Percentiles rank a stretch among this genome's conserved stretches.
These are phyloP conservation scores for Eulemur macaco DNA, from an alignment of 2,113 vertebrate species.

Conservation along the genomic window DNA sequence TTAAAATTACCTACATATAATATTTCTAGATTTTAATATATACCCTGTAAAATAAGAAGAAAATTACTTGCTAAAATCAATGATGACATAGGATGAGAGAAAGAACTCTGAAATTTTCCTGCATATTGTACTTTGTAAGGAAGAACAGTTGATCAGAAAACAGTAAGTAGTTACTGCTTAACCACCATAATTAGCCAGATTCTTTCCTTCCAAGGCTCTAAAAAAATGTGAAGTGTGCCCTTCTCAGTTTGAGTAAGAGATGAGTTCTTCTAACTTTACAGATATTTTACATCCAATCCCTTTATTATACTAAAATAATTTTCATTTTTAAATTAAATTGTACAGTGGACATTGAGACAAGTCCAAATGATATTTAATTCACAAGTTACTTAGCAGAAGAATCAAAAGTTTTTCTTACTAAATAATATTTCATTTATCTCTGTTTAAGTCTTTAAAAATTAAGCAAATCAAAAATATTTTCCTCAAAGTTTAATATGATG, in stretches of 20 bases:
- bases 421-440: not conserved
- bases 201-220: not conserved
- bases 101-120: conserved; percentile 22
- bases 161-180: not conserved
- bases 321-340: not conserved
- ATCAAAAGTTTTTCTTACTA: not conserved
- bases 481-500: not conserved
- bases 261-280: not conserved
- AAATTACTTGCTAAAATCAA: conserved; percentile 22
- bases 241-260: not conserved
- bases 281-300: not conserved
- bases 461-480: not conserved
- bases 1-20: not conserved
- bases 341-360: conserved; percentile 1
- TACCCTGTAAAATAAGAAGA: not conserved
- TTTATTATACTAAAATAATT: not conserved
- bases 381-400: not conserved
- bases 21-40: conserved; percentile 21
- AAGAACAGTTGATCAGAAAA: conserved; percentile 14
- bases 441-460: not conserved
- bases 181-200: not conserved
- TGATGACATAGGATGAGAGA: not conserved
- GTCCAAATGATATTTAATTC: not conserved
- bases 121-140: not conserved
- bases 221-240: not conserved